Evolutionary conservation across 2,797 vertebrate genomes (phyloP), one percentile per base, ranked within the genome.

Genomic region (Labroides dimidiatus): DNA sequence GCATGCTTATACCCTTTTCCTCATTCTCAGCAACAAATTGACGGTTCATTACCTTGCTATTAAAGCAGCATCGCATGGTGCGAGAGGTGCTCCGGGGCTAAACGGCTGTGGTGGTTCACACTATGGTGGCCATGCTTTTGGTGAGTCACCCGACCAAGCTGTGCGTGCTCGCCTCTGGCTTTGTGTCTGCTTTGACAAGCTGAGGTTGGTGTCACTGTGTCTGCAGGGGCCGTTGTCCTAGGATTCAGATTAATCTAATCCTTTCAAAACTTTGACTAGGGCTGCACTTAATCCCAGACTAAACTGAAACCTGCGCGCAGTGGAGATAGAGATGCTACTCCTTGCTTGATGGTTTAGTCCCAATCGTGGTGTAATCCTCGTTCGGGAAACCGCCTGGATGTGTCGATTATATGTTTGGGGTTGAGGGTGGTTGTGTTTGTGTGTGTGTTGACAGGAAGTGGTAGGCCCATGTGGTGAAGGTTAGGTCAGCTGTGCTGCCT

Each of bases 371-470:
- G 47, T 55, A 61, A 75, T 72, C 64, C 68, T 9, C 72, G 85
- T 83, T 74, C 60, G 21, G 78, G 67, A 87, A 89, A 90, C 86
- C 88, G 57, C 84, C 72, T 80, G 53, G 24, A 61, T 42, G 84
- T 90, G 89, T 84, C 78, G 65, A 92, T 91, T 89, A 90, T 72
- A 90, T 72, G 88, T 88, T 85, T 85, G 81, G 82, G 87, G 64
- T 71, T 84, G 52, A 23, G 53, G 41, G 84, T 53, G 89, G 87
- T 88, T 67, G 63, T 89, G 86, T 91, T 80, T 79, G 81, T 81
- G 84, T 81, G 84, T 68, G 70, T 80, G 77, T 76, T 72, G 81
- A 88, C 81, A 81, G 87, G 84, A 87, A 88, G 75, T 85, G 87
- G 87, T 89, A 84, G 82, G 69, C 86, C 80, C 55, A 20, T 75